A percentile compares a stretch with the other conserved stretches of the same genome.
phyloP scores from a whole-genome alignment of 2,888 invertebrate species.

The Carabus problematicus region DNA sequence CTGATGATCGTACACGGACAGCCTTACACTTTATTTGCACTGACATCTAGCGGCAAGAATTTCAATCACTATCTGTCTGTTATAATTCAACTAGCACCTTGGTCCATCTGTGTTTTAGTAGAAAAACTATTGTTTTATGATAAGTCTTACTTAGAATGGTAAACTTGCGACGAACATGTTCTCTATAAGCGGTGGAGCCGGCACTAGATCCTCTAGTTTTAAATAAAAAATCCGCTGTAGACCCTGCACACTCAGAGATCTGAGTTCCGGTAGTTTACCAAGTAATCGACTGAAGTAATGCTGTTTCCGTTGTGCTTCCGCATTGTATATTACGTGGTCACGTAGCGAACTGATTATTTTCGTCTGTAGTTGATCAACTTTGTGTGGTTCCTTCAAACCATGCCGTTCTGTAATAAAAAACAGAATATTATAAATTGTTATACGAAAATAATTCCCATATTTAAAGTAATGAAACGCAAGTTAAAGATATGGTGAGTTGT shows the following conservation, averaged over 20 bases:
- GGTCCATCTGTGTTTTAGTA: too few relatives aligned
- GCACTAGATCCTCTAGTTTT: slow-evolving; percentile 90
- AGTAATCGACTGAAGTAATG: slow-evolving; percentile 94
- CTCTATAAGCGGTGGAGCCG: slow-evolving; percentile 91
- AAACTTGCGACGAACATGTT: slow-evolving; percentile 95
- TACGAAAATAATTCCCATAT: neutral
- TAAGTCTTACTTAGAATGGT: slow-evolving; percentile 81
- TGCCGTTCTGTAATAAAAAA: slow-evolving; percentile 77
- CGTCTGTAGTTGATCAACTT: slow-evolving; percentile 95
- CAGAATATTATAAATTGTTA: neutral
- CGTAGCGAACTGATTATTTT: slow-evolving; percentile 94
- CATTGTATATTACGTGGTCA: slow-evolving; percentile 94
- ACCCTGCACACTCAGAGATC: slow-evolving; percentile 92
- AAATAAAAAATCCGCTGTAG: slow-evolving; percentile 93
- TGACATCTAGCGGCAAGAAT: too few relatives aligned
- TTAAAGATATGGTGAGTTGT: too few relatives aligned
- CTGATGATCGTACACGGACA: too few relatives aligned
- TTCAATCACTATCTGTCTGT: too few relatives aligned
- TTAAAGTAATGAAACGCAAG: too few relatives aligned
- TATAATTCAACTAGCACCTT: too few relatives aligned
- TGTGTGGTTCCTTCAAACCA: slow-evolving; percentile 88
- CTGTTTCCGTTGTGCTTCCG: slow-evolving; percentile 86
- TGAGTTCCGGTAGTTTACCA: slow-evolving; percentile 90
- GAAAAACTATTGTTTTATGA: slow-evolving; percentile 11
- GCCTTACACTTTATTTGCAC: too few relatives aligned